phyloP scores from a whole-genome alignment of 2,797 vertebrate genomes.

The Phrynocephalus forsythii region DNA sequence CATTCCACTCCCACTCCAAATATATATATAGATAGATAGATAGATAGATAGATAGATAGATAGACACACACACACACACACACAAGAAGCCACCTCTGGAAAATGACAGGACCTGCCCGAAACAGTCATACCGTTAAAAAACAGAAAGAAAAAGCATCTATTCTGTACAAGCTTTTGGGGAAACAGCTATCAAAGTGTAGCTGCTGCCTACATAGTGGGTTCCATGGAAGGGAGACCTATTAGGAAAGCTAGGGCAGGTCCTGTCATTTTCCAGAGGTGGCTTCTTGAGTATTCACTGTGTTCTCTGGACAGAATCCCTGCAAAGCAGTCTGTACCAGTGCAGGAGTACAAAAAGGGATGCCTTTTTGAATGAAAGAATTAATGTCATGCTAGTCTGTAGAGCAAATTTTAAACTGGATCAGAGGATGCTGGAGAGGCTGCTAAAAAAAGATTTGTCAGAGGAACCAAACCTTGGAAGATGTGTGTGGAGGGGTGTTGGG shows the following conservation, averaged over 20 bases:
- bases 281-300: not conserved
- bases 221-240: not conserved
- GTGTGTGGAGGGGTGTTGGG: no score
- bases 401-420: not conserved
- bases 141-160: not conserved
- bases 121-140: not conserved
- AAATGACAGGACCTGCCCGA: constrained; percentile 6
- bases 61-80: no score
- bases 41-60: no score
- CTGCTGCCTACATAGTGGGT: not conserved
- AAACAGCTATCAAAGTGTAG: not conserved
- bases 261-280: constrained; percentile 2
- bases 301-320: not conserved
- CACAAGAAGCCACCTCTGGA: not conserved
- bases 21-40: no score
- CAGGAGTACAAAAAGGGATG: not conserved
- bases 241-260: not conserved
- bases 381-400: not conserved
- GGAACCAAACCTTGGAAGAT: constrained; percentile 12
- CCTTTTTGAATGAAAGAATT: constrained; percentile 13
- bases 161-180: not conserved
- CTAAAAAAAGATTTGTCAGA: constrained; percentile 34
- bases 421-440: not conserved
- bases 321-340: not conserved
- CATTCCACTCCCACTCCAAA: no score